These are phyloP conservation scores for Drosophila maculinotata DNA, from an alignment of 2,888 invertebrate genomes.

Conservation along the genomic window DNA sequence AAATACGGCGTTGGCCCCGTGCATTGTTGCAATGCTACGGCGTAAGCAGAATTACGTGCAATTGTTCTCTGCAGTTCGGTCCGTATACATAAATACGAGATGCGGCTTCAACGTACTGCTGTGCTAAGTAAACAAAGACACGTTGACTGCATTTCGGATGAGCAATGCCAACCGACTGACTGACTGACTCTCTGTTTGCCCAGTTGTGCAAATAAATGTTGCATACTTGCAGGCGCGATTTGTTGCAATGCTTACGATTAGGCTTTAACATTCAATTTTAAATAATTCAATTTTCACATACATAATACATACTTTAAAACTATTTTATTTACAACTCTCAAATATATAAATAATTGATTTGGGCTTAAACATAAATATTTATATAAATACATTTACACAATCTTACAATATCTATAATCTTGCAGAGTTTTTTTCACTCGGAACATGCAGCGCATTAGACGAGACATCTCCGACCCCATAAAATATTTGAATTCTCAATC, in stretches of 20 bases:
- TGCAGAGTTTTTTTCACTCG: too few relatives aligned
- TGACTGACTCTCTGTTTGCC: constrained; percentile 50
- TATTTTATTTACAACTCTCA: too few relatives aligned
- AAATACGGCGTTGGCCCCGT: constrained; percentile 53
- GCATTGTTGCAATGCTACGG: constrained; percentile 67
- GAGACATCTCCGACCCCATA: too few relatives aligned
- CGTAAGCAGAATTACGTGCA: constrained; percentile 82
- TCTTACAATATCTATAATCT: too few relatives aligned
- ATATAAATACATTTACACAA: too few relatives aligned
- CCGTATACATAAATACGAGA: constrained; percentile 81
- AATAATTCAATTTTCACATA: neutral
- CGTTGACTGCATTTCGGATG: constrained; percentile 79
- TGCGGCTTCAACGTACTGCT: constrained; percentile 44
- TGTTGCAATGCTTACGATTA: constrained; percentile 12
- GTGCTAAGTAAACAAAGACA: constrained; percentile 71
- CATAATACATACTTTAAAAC: neutral
- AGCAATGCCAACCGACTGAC: constrained; percentile 45
- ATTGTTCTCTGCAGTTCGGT: constrained; percentile 79
- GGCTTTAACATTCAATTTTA: constrained; percentile 24
- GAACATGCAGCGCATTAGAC: too few relatives aligned
- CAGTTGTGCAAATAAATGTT: constrained; percentile 50
- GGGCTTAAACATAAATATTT: too few relatives aligned
- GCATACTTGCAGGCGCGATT: constrained; percentile 28
- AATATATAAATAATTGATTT: too few relatives aligned
- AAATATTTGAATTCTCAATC: too few relatives aligned